Evolutionary conservation across 2,113 vertebrate species (phyloP).

Genomic region (Elachura formosa): DNA sequence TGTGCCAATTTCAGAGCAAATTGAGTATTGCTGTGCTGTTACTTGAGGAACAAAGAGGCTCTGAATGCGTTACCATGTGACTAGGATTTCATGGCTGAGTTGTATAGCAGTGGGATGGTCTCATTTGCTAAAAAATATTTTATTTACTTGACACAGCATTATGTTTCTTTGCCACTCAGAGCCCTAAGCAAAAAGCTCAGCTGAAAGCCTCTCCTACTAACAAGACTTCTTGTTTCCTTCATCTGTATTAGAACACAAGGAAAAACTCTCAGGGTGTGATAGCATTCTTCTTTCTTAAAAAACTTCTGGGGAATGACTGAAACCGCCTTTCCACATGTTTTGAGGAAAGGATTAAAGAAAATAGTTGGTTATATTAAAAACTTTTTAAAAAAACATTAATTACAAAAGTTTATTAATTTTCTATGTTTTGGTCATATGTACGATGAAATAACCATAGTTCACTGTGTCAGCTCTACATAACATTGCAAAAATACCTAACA

Average conservation of each 20-base stretch:
- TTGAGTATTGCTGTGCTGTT: neutral
- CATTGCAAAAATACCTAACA: neutral
- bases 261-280: neutral
- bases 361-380: neutral
- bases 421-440: rapidly evolving
- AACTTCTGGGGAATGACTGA: neutral
- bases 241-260: neutral
- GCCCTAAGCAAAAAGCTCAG: neutral
- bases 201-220: neutral
- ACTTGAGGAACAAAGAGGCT: neutral
- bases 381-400: rapidly evolving
- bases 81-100: neutral
- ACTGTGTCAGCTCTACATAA: neutral
- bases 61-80: neutral
- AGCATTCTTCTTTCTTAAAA: neutral
- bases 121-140: neutral
- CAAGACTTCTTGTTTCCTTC: neutral
- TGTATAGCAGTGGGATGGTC: neutral
- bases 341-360: neutral
- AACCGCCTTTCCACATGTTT: neutral
- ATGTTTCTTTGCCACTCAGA: neutral
- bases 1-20: neutral
- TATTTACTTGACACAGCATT: neutral
- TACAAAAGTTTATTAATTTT: neutral
- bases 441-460: neutral